These are phyloP conservation scores for Stichodactyla mertensii DNA, from an alignment of 64 coral and sea anemone genomes.

Conservation along the genomic window DNA sequence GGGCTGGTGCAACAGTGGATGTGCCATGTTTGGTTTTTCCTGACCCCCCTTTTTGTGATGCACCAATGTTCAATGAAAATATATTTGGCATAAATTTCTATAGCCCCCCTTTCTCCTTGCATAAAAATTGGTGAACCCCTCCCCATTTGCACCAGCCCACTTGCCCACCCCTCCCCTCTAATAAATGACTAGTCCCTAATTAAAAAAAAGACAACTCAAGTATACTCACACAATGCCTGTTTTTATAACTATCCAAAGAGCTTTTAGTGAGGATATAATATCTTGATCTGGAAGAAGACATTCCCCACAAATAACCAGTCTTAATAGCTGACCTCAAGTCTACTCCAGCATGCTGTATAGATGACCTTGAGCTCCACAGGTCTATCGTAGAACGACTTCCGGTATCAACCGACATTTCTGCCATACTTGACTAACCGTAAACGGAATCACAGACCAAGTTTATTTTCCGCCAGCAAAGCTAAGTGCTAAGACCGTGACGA, in stretches of 20 bases:
- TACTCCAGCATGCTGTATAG: neutral
- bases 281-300: conserved; percentile 48
- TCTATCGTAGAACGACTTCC: neutral
- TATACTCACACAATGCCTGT: conserved; percentile 66
- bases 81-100: no score
- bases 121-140: no score
- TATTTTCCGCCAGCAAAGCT: no score
- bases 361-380: neutral
- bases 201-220: neutral
- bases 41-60: no score
- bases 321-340: conserved; percentile 29
- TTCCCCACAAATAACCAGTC: conserved; percentile 65
- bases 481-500: no score
- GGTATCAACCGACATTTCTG: neutral
- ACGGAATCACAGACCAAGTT: no score
- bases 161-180: no score
- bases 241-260: conserved; percentile 77
- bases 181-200: neutral
- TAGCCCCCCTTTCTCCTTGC: neutral
- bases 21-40: no score
- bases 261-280: conserved; percentile 75
- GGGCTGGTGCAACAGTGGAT: no score
- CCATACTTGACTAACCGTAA: neutral
- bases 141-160: no score
- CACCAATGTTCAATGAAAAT: no score